phyloP scores from a whole-genome alignment of 2,888 invertebrate genomes.

The Pollenia griseotomentosa region DNA sequence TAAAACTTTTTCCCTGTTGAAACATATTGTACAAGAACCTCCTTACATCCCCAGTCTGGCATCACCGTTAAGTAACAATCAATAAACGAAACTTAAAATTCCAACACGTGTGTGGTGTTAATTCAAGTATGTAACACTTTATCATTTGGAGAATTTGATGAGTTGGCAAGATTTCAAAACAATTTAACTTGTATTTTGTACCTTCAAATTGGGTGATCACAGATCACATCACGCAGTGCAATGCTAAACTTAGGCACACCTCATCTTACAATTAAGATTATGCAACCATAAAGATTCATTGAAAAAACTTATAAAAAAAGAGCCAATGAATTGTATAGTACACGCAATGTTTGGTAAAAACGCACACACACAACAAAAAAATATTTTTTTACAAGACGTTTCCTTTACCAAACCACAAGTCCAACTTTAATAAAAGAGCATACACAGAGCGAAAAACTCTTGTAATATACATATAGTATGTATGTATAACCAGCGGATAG shows the following conservation, averaged over 20 bases:
- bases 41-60: not conserved
- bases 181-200: slow-evolving; percentile 29
- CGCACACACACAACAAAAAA: too few species aligned
- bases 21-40: too few species aligned
- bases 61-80: not conserved
- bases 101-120: slow-evolving; percentile 71
- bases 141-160: slow-evolving; percentile 54
- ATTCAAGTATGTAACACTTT: slow-evolving; percentile 58
- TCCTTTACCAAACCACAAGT: too few species aligned
- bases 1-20: too few species aligned
- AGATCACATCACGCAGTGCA: slow-evolving; percentile 37
- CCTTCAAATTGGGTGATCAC: slow-evolving; percentile 54
- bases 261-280: not conserved
- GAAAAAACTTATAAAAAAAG: not conserved
- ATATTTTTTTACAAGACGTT: too few species aligned
- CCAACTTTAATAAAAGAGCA: too few species aligned
- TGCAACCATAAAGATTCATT: not conserved
- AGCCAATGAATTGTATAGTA: not conserved
- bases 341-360: too few species aligned
- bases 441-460: too few species aligned
- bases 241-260: slow-evolving; percentile 37
- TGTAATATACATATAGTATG: too few species aligned
- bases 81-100: slow-evolving; percentile 61
- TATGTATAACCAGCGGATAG: too few species aligned
- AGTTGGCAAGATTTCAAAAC: slow-evolving; percentile 38